phyloP scores from a whole-genome alignment of 2,888 invertebrate genomes.

The Drosophila koepferae region DNA sequence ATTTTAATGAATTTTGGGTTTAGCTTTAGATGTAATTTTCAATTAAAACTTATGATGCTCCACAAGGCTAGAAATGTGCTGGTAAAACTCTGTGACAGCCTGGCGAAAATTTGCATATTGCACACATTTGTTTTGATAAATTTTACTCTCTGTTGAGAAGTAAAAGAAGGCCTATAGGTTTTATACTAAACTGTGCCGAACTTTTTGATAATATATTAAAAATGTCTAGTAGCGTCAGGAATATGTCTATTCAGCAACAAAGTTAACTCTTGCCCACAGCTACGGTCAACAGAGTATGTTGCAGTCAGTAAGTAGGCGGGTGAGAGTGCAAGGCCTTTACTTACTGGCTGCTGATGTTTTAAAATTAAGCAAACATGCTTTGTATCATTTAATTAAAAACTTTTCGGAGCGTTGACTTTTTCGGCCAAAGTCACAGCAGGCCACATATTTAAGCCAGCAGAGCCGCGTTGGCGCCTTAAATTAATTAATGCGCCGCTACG shows the following conservation, averaged over 20 bases:
- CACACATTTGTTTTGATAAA: slow-evolving; percentile 11
- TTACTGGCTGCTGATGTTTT: slow-evolving; percentile 30
- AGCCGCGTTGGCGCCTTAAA: slow-evolving; percentile 55
- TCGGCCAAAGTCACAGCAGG: slow-evolving; percentile 58
- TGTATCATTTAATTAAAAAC: slow-evolving; percentile 77
- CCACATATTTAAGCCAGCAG: slow-evolving; percentile 59
- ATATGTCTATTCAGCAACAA: neutral
- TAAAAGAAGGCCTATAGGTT: neutral
- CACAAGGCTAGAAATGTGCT: neutral
- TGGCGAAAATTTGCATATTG: slow-evolving; percentile 10
- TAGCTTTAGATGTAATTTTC: neutral
- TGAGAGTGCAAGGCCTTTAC: neutral
- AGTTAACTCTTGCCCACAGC: neutral
- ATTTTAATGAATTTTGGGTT: neutral
- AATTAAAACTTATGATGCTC: neutral
- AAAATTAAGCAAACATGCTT: slow-evolving; percentile 64
- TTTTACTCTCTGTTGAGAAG: neutral
- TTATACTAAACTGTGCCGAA: neutral
- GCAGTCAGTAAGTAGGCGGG: neutral
- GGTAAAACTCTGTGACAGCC: neutral
- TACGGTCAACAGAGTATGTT: neutral
- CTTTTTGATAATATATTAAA: neutral
- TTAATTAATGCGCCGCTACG: slow-evolving; percentile 70
- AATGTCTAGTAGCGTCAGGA: neutral
- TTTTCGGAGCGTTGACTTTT: slow-evolving; percentile 62